Base-by-base conservation (phyloP, 2,797 vertebrate species). In the Microcaecilia unicolor region DNA sequence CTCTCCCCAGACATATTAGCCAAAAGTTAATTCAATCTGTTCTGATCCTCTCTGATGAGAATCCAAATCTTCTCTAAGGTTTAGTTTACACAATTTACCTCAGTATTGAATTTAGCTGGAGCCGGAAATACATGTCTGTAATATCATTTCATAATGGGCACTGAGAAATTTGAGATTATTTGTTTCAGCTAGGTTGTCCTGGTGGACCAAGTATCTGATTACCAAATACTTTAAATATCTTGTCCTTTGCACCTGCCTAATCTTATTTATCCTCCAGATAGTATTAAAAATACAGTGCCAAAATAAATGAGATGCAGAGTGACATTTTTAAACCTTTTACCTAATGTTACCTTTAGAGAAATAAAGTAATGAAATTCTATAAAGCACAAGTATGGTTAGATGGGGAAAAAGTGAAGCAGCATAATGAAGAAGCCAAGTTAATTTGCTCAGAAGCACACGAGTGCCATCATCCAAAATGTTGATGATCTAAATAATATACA, bases 41-140 rank as follows among this genome's bases (percentile, higher is more conserved):
- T 0, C 0, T 1, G 4, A 23, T 18, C 13, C 12, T 34, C 16
- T 17, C 8, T 17, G 10, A 31, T 24, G 50, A 57, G 43, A 7
- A 25, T 5, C 5, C 10, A 51, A 5, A 4, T 50, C 50, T 32
- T 17, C 28, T 28, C n/a, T 42, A 17, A 23, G 46, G 22, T 16
- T 17, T 16, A 36, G 28, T 47, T 49, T 34, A n/a, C 42, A 32
- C 22, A n/a, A 57, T 41, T 39, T 51, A 2, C 2, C 3, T 13
- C 19, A 18, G 2, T 34, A 6, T 29, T 18, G 26, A 52, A 45
- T 37, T 30, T 26, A 39, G 32, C n/a, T 50, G 15, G 35, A 37
- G 45, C 50, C 4, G n/a, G 41, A 45, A 59, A 32, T 4, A 32
- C 59, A 34, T 32, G 8, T 15, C 54, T 43, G 25, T 15, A 36